Conservation (phyloP, 2,888 invertebrate genomes). For the Amiota minor region DNA sequence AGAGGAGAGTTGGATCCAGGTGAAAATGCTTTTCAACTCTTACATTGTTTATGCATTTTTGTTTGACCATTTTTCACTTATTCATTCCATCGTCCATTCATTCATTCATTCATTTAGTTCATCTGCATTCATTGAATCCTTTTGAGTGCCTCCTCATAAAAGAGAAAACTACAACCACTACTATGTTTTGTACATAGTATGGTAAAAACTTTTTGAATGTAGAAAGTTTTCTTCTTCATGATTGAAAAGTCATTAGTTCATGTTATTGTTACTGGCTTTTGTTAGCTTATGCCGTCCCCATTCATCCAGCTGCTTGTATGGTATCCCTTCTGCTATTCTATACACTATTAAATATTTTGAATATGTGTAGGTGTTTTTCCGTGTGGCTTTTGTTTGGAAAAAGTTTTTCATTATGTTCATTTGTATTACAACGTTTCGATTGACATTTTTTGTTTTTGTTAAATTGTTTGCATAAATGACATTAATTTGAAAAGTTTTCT, state of each 20-base stretch:
- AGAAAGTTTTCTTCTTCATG: neutral
- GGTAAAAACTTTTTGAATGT: slow-evolving; percentile 11
- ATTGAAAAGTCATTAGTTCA: slow-evolving; percentile 23
- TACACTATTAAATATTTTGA: too few relatives aligned
- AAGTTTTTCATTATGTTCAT: neutral
- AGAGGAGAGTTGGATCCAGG: neutral
- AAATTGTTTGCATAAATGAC: slow-evolving; percentile 11
- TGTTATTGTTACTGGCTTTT: neutral
- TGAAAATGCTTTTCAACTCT: neutral
- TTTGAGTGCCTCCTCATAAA: neutral
- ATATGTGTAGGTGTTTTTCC: neutral
- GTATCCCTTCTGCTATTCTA: too few relatives aligned
- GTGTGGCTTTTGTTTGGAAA: neutral
- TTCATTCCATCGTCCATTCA: neutral
- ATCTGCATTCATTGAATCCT: neutral
- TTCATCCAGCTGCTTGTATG: too few relatives aligned
- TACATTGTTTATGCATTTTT: slow-evolving; percentile 22
- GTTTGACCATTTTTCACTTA: neutral
- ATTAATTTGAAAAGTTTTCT: slow-evolving; percentile 20
- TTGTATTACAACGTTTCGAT: slow-evolving; percentile 6
- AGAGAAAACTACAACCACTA: neutral
- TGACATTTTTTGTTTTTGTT: slow-evolving; percentile 16
- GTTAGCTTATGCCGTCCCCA: neutral
- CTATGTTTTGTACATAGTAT: neutral
- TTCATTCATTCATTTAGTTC: neutral